A percentile compares a stretch with the other conserved stretches of the same genome.
Conservation (phyloP, 2,797 vertebrate genomes). For the Helarctos malayanus region DNA sequence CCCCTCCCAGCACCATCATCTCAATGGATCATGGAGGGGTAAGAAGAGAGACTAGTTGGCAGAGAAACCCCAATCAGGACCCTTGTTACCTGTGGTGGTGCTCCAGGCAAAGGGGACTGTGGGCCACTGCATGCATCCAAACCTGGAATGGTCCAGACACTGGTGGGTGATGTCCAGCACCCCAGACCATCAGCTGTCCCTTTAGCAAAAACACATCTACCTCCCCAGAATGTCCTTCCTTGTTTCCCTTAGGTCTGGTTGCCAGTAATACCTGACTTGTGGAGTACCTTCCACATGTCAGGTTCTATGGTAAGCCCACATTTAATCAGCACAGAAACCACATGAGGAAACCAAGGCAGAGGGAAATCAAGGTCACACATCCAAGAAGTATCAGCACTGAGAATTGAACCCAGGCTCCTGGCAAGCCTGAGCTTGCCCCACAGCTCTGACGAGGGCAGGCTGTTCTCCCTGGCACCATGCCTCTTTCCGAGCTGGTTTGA, state of each 20-base stretch:
- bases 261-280: not conserved
- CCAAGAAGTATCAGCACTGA: not conserved
- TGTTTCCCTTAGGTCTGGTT: not conserved
- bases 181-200: not conserved
- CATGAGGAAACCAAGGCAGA: not conserved
- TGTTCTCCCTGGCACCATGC: not conserved
- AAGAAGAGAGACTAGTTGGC: not conserved
- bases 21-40: not conserved
- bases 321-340: not conserved
- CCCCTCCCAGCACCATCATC: not conserved
- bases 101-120: conserved; percentile 59
- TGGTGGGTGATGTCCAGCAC: not conserved
- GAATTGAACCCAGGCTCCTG: not conserved
- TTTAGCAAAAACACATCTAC: not conserved
- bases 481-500: not conserved
- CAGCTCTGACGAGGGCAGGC: not conserved
- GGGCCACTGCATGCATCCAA: conserved; percentile 57
- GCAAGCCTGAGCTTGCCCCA: not conserved
- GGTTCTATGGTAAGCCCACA: not conserved
- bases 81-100: conserved; percentile 72
- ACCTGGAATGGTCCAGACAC: conserved; percentile 68
- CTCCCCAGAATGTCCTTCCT: not conserved
- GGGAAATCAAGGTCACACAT: not conserved
- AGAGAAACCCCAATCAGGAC: not conserved
- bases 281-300: not conserved